Base-by-base conservation (phyloP, 1,140 invertebrate genomes). In the Thaumetopoea pityocampa region DNA sequence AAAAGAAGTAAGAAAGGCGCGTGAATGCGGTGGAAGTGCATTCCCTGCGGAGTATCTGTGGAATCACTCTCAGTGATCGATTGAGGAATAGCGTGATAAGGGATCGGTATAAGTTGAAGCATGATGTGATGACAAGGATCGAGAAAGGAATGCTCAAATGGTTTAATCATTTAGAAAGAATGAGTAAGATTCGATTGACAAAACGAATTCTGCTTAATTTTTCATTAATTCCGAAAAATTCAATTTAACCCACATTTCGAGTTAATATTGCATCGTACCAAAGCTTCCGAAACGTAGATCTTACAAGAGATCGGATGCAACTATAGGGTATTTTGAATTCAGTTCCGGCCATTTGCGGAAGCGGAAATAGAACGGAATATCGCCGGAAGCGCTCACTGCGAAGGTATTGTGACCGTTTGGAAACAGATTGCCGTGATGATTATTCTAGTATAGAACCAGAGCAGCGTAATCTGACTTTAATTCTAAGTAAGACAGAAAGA, bases 301-400 rank as follows among this genome's bases (percentile, higher is more conserved):
- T 16, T 43, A 18, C 30, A 34, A 43, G 29, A 43, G 33, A 50
- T 53, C 44, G 24, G 51, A 34, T 48, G 32, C 44, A 36, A 44
- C 57, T 63, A 55, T 51, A 59, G 61, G 64, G 68, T 76, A 67
- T 76, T 76, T 72, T 72, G 71, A 76, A 76, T 72, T 67, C 68
- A 76, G 72, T 72, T 72, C 71, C 71, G 64, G 49, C 58, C 56
- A 70, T 64, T 70, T 69, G 48, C 53, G 67, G 61, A 71, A 65
- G 54, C 64, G 68, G 67, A 70, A 72, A 76, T 72, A 68, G 68
- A 60, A 65, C 44, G 57, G 60, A 65, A 65, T 62, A 70, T 66
- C 55, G 52, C 58, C 54, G 68, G 64, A 62, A 60, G 61, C 48
- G 47, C 50, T 63, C 61, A 61, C 51, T 51, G 53, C 56, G 59